Evolutionary conservation across 2,888 invertebrate genomes (phyloP).

Genomic region (Chymomyza caudatula): DNA sequence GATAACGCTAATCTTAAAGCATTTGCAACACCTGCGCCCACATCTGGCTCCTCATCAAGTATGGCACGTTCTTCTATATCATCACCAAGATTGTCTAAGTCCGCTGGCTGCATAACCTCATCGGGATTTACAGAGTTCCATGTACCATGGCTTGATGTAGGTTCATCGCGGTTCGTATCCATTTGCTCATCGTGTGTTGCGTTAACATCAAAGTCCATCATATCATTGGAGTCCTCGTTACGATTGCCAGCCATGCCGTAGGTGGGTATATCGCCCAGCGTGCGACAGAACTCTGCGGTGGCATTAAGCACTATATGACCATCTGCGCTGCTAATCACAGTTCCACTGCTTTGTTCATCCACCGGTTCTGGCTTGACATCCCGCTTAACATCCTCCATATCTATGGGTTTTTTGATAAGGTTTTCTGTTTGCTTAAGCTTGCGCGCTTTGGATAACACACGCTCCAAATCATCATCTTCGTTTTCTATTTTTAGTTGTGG

Average conservation of each 20-base stretch:
- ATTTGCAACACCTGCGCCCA: slow-evolving; percentile 94
- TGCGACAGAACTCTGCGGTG: slow-evolving; percentile 97
- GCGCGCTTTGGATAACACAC: slow-evolving; percentile 85
- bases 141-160: slow-evolving; percentile 82
- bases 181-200: slow-evolving; percentile 76
- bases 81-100: slow-evolving; percentile 78
- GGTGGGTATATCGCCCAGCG: slow-evolving; percentile 96
- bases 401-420: slow-evolving; percentile 72
- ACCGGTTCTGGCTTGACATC: slow-evolving; percentile 79
- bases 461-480: slow-evolving; percentile 86
- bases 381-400: slow-evolving; percentile 76
- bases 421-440: slow-evolving; percentile 81
- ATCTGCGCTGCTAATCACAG: slow-evolving; percentile 61
- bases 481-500: slow-evolving; percentile 76
- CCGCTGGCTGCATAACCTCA: slow-evolving; percentile 77
- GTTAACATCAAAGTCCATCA: slow-evolving; percentile 78
- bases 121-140: slow-evolving; percentile 90
- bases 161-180: slow-evolving; percentile 77
- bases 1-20: slow-evolving; percentile 93
- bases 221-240: slow-evolving; percentile 86
- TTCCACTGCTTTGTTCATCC: slow-evolving; percentile 70
- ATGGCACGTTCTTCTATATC: slow-evolving; percentile 77
- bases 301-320: slow-evolving; percentile 90
- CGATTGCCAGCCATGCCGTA: slow-evolving; percentile 94
- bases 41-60: slow-evolving; percentile 94